phyloP scores from a whole-genome alignment of 2,888 invertebrate species.

The Sesia apiformis region DNA sequence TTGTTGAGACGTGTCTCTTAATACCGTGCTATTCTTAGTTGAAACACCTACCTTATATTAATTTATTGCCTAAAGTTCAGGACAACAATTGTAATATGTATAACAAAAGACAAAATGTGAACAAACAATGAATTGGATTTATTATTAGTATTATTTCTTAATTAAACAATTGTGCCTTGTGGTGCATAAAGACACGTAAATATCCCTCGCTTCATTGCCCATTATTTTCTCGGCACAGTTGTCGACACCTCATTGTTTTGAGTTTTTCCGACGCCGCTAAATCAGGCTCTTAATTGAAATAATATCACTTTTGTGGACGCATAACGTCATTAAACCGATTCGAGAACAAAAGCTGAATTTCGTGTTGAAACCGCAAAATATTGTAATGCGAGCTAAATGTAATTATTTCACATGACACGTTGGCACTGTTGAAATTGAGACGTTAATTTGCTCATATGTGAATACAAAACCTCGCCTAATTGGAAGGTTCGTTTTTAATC shows the following conservation, averaged over 20 bases:
- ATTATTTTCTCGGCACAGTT: conserved; percentile 51
- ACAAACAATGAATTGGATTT: too few species aligned
- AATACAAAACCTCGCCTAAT: conserved; percentile 3
- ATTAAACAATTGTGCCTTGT: conserved; percentile 15
- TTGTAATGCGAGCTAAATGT: conserved; percentile 36
- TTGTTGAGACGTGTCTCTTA: conserved; percentile 55
- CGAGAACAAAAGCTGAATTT: conserved; percentile 63
- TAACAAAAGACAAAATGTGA: too few species aligned
- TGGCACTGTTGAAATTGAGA: conserved; percentile 13
- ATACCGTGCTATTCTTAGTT: conserved; percentile 54
- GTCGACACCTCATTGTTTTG: conserved; percentile 65
- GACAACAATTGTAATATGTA: conserved; percentile 3
- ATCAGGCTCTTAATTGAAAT: conserved; percentile 66
- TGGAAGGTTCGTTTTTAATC: not conserved
- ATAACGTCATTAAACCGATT: conserved; percentile 52
- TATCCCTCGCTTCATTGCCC: conserved; percentile 55
- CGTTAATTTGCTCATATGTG: conserved; percentile 32
- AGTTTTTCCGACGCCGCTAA: conserved; percentile 59
- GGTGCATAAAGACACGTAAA: conserved; percentile 28
- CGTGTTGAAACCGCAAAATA: conserved; percentile 60
- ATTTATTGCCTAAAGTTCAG: conserved; percentile 21
- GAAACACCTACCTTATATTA: conserved; percentile 40
- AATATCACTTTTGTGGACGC: conserved; percentile 61
- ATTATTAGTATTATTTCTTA: too few species aligned
- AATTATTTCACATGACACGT: conserved; percentile 17